Evolutionary conservation across 53 echinoderm and acorn worm species (phyloP), one percentile per base, ranked within the genome.

Genomic region (Crossaster papposus): DNA sequence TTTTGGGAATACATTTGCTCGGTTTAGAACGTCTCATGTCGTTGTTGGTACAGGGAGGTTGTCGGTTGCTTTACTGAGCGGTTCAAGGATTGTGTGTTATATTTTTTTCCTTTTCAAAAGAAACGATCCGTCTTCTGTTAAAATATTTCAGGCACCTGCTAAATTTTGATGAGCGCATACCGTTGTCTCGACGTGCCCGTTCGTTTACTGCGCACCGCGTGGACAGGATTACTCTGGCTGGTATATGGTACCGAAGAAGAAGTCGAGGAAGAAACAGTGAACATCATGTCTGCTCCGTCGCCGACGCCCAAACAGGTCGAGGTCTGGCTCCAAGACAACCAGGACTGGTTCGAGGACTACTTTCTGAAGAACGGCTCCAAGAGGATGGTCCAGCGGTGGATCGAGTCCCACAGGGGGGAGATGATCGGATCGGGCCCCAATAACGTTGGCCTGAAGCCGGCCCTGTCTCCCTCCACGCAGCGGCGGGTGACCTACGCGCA

Each of bases 261-360:
- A 24, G 75, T 72, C 10, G 82, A 26, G 22, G 70, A 77, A 24
- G 77, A 62, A 20, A 28, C 24, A 2, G n/a, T 12, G 3, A 32
- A 54, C 87, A 58, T 30, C 58, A 87, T 72, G 72, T 58, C 71
- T 9, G 53, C 71, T 52, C n/a, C 38, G 32, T 51, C 28, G 18
- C 73, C 72, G 55, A 91, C 76, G 44, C 70, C 90, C 52, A 94
- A 95, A 44, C 93, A 95, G 73, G 90, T 97, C 31, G 95, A 93
- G 58, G 88, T 88, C 73, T 97, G 97, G 97, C 88, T 97, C 4
- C 91, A 91, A 51, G 88, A 87, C 30, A 94, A 97, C 89, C 97
- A 89, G 72, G 94, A 94, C 4, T 97, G 97, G 97, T 97, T 97
- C 54, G 97, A 97, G 71, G 93, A 95, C 30, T 97, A 94, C 77